Percentiles rank a stretch among this genome's conserved stretches.
Conservation (phyloP, 1,140 invertebrate species). For the Brachionus calyciflorus region DNA sequence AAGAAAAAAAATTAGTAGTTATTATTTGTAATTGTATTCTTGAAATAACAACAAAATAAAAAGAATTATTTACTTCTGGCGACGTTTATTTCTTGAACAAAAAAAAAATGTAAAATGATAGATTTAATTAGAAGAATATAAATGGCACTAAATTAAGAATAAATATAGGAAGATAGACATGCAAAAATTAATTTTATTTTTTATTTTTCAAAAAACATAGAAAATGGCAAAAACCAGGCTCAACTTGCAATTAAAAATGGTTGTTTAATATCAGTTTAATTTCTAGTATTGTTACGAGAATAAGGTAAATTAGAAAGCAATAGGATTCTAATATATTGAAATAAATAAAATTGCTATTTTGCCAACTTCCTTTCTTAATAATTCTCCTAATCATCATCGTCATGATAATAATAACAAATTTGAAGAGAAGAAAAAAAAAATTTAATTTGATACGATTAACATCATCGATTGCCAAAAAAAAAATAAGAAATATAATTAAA, state of each 20-base stretch:
- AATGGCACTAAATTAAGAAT: slow-evolving; percentile 42
- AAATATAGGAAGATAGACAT: neutral
- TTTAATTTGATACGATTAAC: slow-evolving; percentile 39
- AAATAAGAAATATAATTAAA: slow-evolving; percentile 22
- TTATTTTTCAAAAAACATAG: no score
- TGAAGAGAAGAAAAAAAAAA: neutral
- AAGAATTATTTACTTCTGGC: no score
- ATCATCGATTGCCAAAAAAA: slow-evolving; percentile 36
- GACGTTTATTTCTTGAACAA: neutral
- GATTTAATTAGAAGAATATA: slow-evolving; percentile 28
- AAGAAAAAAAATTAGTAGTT: no score
- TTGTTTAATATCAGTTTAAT: slow-evolving; percentile 30
- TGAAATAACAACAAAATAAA: no score
- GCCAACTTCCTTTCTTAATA: slow-evolving; percentile 36
- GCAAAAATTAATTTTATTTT: neutral
- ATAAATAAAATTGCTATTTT: slow-evolving; percentile 12
- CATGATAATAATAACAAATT: slow-evolving; percentile 40
- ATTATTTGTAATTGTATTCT: no score
- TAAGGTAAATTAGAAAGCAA: neutral
- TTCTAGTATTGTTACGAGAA: neutral
- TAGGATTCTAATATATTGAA: neutral
- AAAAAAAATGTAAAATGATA: neutral
- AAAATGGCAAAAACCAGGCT: no score
- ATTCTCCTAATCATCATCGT: slow-evolving; percentile 19
- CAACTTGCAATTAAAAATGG: slow-evolving; percentile 35